phyloP scores from a whole-genome alignment of 2,113 vertebrate genomes.

The Mobula hypostoma region DNA sequence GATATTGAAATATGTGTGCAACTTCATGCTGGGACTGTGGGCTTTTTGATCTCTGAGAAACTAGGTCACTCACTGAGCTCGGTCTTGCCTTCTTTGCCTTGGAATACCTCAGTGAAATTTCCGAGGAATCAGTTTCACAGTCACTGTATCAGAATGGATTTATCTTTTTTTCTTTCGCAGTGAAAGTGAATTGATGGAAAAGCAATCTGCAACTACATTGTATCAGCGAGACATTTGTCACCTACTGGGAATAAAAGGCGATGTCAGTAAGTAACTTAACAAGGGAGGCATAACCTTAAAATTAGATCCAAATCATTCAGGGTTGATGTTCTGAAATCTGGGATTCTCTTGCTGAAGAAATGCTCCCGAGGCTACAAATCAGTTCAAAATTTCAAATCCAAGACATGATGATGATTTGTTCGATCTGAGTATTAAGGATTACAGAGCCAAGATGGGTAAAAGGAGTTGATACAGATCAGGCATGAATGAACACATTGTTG shows the following conservation, averaged over 20 bases:
- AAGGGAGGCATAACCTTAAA: not conserved
- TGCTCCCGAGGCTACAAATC: not conserved
- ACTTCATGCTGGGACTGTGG: not conserved
- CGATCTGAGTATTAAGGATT: too few relatives aligned
- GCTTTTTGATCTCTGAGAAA: not conserved
- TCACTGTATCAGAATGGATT: not conserved
- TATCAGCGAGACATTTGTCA: not conserved
- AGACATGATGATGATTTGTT: too few relatives aligned
- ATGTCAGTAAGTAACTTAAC: not conserved
- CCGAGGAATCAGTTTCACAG: not conserved
- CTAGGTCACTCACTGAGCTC: not conserved
- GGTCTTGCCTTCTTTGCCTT: not conserved
- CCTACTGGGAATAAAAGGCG: not conserved
- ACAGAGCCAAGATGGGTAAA: too few relatives aligned
- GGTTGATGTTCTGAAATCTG: not conserved
- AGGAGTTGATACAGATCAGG: too few relatives aligned
- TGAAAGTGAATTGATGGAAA: not conserved
- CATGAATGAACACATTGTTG: too few relatives aligned
- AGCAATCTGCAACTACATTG: not conserved
- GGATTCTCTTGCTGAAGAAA: not conserved
- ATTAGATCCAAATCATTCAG: not conserved
- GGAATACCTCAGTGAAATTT: not conserved
- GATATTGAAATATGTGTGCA: not conserved
- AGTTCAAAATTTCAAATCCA: not conserved
- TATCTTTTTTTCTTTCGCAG: not conserved